These are phyloP conservation scores for Hyphantria cunea DNA, from an alignment of 1,140 invertebrate genomes.

Conservation along the genomic window DNA sequence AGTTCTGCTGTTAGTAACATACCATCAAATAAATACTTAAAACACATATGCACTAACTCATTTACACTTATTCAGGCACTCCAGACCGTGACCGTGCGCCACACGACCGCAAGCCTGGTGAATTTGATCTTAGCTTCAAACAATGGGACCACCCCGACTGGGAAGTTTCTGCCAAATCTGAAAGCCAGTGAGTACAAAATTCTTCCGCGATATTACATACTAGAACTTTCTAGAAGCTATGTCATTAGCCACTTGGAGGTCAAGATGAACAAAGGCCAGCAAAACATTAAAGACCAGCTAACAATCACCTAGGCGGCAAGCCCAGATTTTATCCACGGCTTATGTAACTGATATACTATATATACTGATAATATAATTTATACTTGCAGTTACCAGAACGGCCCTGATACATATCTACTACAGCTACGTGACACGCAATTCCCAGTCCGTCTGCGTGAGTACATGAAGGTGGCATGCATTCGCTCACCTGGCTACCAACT, in stretches of 20 bases:
- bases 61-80: conserved; percentile 59
- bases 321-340: too few relatives aligned
- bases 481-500: conserved; percentile 86
- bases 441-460: conserved; percentile 93
- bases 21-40: too few relatives aligned
- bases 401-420: conserved; percentile 96
- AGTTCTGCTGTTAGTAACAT: too few relatives aligned
- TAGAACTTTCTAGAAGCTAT: too few relatives aligned
- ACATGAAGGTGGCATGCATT: conserved; percentile 94
- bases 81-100: conserved; percentile 82
- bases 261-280: too few relatives aligned
- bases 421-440: conserved; percentile 96
- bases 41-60: too few relatives aligned
- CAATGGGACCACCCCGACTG: conserved; percentile 91
- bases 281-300: too few relatives aligned
- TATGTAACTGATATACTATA: too few relatives aligned
- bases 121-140: conserved; percentile 87
- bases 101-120: conserved; percentile 76
- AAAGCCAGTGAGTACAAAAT: conserved; percentile 90
- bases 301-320: too few relatives aligned
- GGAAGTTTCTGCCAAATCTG: conserved; percentile 90
- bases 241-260: too few relatives aligned
- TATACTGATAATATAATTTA: background rate
- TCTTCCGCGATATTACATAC: too few relatives aligned
- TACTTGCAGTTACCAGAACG: conserved; percentile 91